A percentile compares a stretch with the other conserved stretches of the same genome.
Conservation (phyloP, 1,140 invertebrate genomes). For the Nylanderia fulva region DNA sequence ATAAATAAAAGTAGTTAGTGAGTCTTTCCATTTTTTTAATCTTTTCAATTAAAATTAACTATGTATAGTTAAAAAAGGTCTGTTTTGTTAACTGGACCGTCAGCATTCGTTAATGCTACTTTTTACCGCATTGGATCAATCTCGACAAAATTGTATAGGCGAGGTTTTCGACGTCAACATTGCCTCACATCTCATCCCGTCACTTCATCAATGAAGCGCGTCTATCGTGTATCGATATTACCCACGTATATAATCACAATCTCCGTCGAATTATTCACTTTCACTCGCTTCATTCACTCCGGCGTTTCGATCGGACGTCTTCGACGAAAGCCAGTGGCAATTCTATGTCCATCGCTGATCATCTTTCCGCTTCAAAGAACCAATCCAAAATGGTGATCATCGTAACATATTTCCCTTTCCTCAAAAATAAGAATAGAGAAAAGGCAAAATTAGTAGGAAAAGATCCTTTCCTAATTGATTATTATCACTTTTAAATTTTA, state of each 20-base stretch:
- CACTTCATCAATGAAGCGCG: slow-evolving; percentile 59
- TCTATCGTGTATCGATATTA: slow-evolving; percentile 59
- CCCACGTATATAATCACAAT: slow-evolving; percentile 61
- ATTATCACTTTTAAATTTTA: slow-evolving; percentile 5
- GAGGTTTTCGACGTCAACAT: slow-evolving; percentile 33
- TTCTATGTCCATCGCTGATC: slow-evolving; percentile 27
- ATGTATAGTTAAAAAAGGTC: neutral
- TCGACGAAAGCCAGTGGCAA: slow-evolving; percentile 52
- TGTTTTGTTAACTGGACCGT: slow-evolving; percentile 36
- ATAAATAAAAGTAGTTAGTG: no score
- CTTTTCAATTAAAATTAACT: no score
- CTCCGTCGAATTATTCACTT: slow-evolving; percentile 59
- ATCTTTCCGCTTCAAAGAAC: slow-evolving; percentile 53
- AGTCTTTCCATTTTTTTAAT: no score
- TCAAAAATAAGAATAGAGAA: neutral
- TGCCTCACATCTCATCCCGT: slow-evolving; percentile 55
- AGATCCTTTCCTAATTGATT: neutral
- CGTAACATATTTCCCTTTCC: slow-evolving; percentile 28
- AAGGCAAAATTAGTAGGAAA: neutral
- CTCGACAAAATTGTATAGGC: slow-evolving; percentile 9
- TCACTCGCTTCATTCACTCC: slow-evolving; percentile 61
- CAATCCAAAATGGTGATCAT: neutral
- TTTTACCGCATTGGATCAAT: slow-evolving; percentile 39
- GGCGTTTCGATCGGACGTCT: slow-evolving; percentile 22
- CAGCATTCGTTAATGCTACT: slow-evolving; percentile 18